Percentiles rank a stretch among this genome's conserved stretches.
Conservation (phyloP, 2,797 vertebrate species). For the Argentina silus region DNA sequence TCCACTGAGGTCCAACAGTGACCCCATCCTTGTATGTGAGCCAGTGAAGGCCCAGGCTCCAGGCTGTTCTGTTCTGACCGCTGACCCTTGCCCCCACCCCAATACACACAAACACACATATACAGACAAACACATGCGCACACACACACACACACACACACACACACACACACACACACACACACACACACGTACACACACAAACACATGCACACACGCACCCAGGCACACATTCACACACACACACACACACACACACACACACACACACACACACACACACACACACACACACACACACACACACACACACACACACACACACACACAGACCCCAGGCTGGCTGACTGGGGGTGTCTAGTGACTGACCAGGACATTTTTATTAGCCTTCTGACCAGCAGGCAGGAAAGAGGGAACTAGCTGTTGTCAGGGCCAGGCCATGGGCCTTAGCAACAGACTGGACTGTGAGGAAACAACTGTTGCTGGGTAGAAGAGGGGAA, state of each 20-base stretch:
- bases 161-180: not conserved
- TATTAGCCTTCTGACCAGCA: constrained; percentile 68
- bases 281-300: not conserved
- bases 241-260: not conserved
- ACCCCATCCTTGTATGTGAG: too few species aligned
- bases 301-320: too few species aligned
- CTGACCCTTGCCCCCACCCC: not conserved
- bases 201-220: not conserved
- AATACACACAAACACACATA: not conserved
- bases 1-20: too few species aligned
- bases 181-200: not conserved
- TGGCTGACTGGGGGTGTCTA: constrained; percentile 65
- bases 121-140: not conserved
- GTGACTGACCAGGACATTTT: constrained; percentile 77
- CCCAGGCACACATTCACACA: too few species aligned
- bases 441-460: constrained; percentile 66
- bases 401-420: constrained; percentile 72
- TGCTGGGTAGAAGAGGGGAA: constrained; percentile 58
- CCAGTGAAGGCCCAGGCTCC: too few species aligned
- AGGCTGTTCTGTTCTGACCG: too few species aligned
- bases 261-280: not conserved
- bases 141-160: not conserved
- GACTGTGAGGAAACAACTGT: constrained; percentile 74
- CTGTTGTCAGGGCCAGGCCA: too few species aligned
- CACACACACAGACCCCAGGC: too few species aligned